phyloP scores from a whole-genome alignment of 2,113 vertebrate species.

The Oreochromis spilurus region DNA sequence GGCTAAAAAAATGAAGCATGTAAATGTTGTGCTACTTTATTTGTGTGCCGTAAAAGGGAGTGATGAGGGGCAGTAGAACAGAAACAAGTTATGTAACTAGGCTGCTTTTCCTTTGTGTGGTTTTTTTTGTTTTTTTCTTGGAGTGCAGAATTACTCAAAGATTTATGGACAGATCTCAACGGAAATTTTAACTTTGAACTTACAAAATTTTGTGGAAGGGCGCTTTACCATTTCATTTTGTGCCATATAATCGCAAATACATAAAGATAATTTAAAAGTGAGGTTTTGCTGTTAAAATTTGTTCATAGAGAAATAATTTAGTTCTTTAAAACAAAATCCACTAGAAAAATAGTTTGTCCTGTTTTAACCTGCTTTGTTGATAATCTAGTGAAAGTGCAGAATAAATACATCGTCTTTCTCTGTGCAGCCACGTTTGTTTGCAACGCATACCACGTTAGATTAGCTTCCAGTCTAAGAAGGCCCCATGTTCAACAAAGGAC shows the following conservation, averaged over 20 bases:
- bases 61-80: not conserved
- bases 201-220: not conserved
- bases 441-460: not conserved
- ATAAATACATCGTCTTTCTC: not conserved
- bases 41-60: not conserved
- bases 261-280: not conserved
- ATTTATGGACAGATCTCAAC: not conserved
- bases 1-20: not conserved
- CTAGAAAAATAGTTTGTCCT: not conserved
- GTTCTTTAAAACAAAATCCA: not conserved
- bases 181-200: not conserved
- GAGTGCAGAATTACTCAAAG: not conserved
- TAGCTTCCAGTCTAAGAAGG: not conserved
- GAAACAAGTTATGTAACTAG: not conserved
- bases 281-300: not conserved
- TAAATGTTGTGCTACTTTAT: not conserved
- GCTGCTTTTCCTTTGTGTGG: not conserved
- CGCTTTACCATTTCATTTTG: not conserved
- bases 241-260: not conserved
- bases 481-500: not conserved
- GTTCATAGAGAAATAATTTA: not conserved
- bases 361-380: not conserved
- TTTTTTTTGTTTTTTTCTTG: fast-evolving
- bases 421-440: not conserved
- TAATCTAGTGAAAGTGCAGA: not conserved